Base-by-base conservation (phyloP, 92 coral and sea anemone genomes). In the Desmophyllum pertusum region DNA sequence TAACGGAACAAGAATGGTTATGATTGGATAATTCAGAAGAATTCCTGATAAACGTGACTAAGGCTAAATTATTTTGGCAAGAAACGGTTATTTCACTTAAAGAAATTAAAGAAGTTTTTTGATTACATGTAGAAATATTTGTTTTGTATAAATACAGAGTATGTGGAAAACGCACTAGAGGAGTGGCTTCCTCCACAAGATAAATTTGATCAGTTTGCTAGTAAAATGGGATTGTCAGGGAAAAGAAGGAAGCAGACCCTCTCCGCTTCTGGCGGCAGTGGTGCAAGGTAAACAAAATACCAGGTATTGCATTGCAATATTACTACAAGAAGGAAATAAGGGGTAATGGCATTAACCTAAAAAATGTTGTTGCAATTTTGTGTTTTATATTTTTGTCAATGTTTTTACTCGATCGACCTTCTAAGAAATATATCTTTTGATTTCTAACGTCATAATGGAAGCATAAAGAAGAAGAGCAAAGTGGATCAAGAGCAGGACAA, bases 101-200 rank as follows among this genome's bases (percentile, higher is more conserved):
- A n/a, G n/a, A n/a, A n/a, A n/a, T 55, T 55, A 5, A 23, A 55
- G 30, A 2, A 55, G 6, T n/a, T 55, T 55, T 55, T n/a, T 6
- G 6, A 1, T 55, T 55, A 55, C 27, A n/a, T n/a, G n/a, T n/a
- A 50, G 55, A 66, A 66, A 3, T 3, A 11, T 37, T 35, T 9
- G 15, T 5, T 35, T 31, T 66, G 23, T 66, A 2, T 35, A 13
- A 37, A 31, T 66, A 29, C 40, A 31, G 71, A 41, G 41, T 31
- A 17, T 33, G 39, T 65, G 39, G 14, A 19, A 66, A 31, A 33
- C 0, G 42, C 42, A 66, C 71, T 66, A 10, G 27, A 13, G 6
- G n/a, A 35, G n/a, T 66, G 71, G 71, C 71, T 66, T 66, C 71
- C 71, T 31, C 2, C 23, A 31, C 71, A 66, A 36, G 71, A 30